A percentile compares a stretch with the other conserved stretches of the same genome.
These are phyloP conservation scores for Plebejus anna DNA, from an alignment of 2,888 invertebrate species.

Conservation along the genomic window DNA sequence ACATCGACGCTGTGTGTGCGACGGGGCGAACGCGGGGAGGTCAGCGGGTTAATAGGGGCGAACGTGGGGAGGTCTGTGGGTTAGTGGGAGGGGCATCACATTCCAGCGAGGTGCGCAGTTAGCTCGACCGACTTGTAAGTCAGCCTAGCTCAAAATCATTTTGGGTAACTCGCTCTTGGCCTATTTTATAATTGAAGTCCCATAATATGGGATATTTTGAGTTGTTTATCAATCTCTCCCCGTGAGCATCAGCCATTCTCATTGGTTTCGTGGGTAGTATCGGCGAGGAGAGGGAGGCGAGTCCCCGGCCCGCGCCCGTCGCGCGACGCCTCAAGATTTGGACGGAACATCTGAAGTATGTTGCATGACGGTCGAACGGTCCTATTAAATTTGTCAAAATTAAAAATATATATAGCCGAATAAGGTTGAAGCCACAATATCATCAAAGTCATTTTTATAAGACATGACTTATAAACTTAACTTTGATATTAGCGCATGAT, in stretches of 20 bases:
- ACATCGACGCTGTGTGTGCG: too few relatives aligned
- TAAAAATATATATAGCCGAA: background rate
- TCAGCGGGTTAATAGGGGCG: too few relatives aligned
- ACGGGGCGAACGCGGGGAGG: too few relatives aligned
- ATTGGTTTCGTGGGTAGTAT: slow-evolving; percentile 52
- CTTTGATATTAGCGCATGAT: too few relatives aligned
- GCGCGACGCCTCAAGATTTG: slow-evolving; percentile 68
- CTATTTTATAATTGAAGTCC: background rate
- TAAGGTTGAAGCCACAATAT: background rate
- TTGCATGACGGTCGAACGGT: slow-evolving; percentile 44
- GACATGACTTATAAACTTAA: too few relatives aligned
- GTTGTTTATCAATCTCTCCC: slow-evolving; percentile 42
- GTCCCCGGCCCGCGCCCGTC: slow-evolving; percentile 47
- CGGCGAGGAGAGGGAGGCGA: slow-evolving; percentile 45
- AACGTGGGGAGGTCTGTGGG: too few relatives aligned
- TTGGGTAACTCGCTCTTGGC: background rate
- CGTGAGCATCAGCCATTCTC: slow-evolving; percentile 45
- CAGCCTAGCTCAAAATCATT: background rate
- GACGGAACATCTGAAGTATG: slow-evolving; percentile 71
- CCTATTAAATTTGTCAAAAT: slow-evolving; percentile 21
- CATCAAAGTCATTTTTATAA: too few relatives aligned
- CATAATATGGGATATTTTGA: background rate
- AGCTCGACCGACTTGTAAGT: background rate
- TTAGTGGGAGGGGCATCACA: too few relatives aligned
- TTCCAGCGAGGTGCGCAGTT: too few relatives aligned